Percentiles rank a stretch among this genome's conserved stretches.
phyloP scores from a whole-genome alignment of 2,888 invertebrate genomes.

The Catocala fraxini region DNA sequence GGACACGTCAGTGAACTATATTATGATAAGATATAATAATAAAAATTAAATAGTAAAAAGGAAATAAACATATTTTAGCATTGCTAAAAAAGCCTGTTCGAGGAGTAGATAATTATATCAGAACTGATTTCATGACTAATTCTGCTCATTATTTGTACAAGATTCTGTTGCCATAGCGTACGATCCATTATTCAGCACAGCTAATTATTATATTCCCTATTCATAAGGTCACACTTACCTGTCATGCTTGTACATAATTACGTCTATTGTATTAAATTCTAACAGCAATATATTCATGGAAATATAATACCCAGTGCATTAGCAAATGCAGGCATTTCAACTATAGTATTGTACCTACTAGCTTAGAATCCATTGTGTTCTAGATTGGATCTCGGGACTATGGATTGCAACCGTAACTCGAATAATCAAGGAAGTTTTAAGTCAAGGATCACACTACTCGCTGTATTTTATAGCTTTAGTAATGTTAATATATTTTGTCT shows the following conservation, averaged over 20 bases:
- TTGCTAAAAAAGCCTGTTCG: too few relatives aligned
- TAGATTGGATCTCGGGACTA: conserved; percentile 29
- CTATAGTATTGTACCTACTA: conserved; percentile 8
- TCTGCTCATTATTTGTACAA: too few relatives aligned
- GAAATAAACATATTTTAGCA: too few relatives aligned
- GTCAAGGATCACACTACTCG: background rate
- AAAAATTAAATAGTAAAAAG: too few relatives aligned
- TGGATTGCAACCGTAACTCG: conserved; percentile 22
- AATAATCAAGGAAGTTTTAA: conserved; percentile 17
- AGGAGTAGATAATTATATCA: too few relatives aligned
- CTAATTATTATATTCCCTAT: conserved; percentile 1
- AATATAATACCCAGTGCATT: conserved; percentile 3
- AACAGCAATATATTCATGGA: background rate
- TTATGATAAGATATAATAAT: too few relatives aligned
- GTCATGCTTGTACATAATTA: background rate
- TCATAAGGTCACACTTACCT: background rate
- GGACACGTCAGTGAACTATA: too few relatives aligned
- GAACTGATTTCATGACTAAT: too few relatives aligned
- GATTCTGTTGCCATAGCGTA: too few relatives aligned
- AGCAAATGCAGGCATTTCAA: conserved; percentile 2
- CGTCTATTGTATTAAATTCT: background rate
- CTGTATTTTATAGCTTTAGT: background rate
- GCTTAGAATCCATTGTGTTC: conserved; percentile 30
- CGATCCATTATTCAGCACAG: background rate
- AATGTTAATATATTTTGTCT: background rate